These are phyloP conservation scores for Papio anubis DNA, from an alignment of 2,113 vertebrate genomes.

Conservation along the genomic window DNA sequence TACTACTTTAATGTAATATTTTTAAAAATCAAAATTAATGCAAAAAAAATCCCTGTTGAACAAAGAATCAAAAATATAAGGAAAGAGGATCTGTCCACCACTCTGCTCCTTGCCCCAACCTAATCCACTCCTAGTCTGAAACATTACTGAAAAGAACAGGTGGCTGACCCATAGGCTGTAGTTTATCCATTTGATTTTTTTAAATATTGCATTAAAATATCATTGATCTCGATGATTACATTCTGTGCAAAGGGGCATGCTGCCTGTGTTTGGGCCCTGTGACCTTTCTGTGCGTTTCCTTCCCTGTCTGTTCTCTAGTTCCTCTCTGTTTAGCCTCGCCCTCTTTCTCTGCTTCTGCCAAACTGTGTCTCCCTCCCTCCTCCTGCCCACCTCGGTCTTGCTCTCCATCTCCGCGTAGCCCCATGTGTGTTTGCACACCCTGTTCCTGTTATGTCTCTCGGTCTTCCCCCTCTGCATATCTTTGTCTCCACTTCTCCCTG, in stretches of 20 bases:
- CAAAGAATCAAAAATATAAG: neutral
- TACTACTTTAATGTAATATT: neutral
- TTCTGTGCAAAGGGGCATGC: neutral
- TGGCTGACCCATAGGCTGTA: too few relatives aligned
- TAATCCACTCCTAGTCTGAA: neutral
- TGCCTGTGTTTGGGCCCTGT: neutral
- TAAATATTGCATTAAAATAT: neutral
- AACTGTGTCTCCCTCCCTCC: neutral
- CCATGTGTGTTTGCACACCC: neutral
- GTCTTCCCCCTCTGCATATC: neutral
- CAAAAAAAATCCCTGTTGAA: neutral
- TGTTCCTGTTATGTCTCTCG: neutral
- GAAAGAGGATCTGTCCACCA: neutral
- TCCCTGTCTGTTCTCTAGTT: neutral
- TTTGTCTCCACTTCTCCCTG: neutral
- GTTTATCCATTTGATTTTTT: neutral
- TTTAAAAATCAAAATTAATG: neutral
- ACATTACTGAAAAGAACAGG: neutral
- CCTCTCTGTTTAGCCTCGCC: too few relatives aligned
- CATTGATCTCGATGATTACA: neutral
- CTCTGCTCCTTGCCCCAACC: fast-evolving
- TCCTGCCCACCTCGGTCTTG: neutral
- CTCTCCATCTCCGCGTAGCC: neutral
- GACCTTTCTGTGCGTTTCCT: neutral
- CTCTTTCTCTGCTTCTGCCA: neutral